Evolutionary conservation across 1,140 invertebrate genomes (phyloP), one percentile per base, ranked within the genome.

Genomic region (Magallana angulata): DNA sequence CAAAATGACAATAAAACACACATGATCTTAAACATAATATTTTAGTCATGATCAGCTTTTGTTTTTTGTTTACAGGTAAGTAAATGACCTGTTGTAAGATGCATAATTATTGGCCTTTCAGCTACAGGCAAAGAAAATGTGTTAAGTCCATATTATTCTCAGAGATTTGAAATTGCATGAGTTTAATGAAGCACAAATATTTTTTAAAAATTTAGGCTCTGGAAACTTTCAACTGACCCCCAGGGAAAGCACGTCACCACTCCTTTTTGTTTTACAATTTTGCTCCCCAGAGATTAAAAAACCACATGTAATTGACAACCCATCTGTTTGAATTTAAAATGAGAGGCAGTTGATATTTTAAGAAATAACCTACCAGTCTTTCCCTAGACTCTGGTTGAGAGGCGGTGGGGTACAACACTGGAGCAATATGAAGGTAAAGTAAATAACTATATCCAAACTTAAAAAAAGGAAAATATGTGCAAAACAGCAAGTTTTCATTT

Each of bases 311-410:
- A 76, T 30, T 30, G 24, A 30, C 36, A 76, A 30, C 36, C 36
- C 68, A 76, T 76, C 68, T 48, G 68, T 76, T 24, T 76, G 68
- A 76, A 76, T 76, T 30, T 24, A 30, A 76, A 76, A 12, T 76
- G 36, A 76, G 68, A 30, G 68, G 14, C 68, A 9, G 2, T 1
- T 18, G 24, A 76, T 76, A 76, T 30, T 76, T 76, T 24, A 76
- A 30, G 5, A 8, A 76, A 76, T 30, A 30, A 11, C 11, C 12
- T 30, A 30, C 5, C 24, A 76, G 24, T 76, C 24, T 8, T 76
- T 24, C 64, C 7, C 36, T 76, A 76, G 18, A 76, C 68, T 48
- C 36, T 30, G 68, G 12, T 24, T 76, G 24, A 12, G 30, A 76
- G 68, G 36, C 64, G 7, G 18, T 9, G 18, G 30, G 9, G 30